Percentiles rank a stretch among this genome's conserved stretches.
Conservation (phyloP, 30 jellyfish, hydroid and myxozoan genomes). For the Phacellophora camtschatica region DNA sequence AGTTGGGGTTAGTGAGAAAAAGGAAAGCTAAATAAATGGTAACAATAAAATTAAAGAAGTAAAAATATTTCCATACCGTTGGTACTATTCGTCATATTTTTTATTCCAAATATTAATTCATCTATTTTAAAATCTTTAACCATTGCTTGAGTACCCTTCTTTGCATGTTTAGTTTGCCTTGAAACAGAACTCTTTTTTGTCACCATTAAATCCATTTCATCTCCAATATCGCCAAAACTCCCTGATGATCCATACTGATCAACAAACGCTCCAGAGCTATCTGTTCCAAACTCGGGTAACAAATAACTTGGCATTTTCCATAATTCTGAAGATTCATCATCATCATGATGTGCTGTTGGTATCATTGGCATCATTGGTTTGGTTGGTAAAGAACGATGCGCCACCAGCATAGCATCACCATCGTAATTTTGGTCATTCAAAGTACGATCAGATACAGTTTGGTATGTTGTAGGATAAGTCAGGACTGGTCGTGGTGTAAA, state of each 20-base stretch:
- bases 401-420: constrained; percentile 32
- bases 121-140: background rate
- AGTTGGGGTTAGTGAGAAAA: too few species aligned
- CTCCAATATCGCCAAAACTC: constrained; percentile 52
- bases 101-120: too few species aligned
- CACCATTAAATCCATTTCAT: constrained; percentile 30
- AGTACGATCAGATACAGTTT: background rate
- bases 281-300: constrained; percentile 40
- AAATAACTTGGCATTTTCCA: constrained; percentile 1
- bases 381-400: constrained; percentile 28
- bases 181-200: constrained; percentile 16
- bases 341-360: background rate
- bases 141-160: background rate
- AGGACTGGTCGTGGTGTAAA: background rate
- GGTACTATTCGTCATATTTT: too few species aligned
- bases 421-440: constrained; percentile 23
- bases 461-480: background rate
- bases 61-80: too few species aligned
- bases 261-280: constrained; percentile 11
- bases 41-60: too few species aligned
- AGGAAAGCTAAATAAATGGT: too few species aligned
- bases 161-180: background rate
- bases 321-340: background rate
- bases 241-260: constrained; percentile 52
- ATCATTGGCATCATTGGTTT: background rate